These are phyloP conservation scores for Salmo trutta DNA, from an alignment of 2,797 vertebrate genomes.

Conservation along the genomic window DNA sequence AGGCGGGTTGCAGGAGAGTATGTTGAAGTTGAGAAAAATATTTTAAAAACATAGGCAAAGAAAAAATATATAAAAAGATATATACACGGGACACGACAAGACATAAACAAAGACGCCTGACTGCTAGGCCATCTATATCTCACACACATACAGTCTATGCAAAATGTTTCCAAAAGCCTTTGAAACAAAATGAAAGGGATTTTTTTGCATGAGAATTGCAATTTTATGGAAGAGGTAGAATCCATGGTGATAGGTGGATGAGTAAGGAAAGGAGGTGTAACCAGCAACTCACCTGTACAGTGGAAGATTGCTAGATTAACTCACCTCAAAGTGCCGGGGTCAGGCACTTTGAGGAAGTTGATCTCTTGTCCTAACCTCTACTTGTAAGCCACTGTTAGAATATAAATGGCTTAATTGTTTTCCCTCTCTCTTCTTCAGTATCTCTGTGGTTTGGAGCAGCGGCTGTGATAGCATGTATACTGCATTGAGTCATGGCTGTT, in stretches of 20 bases:
- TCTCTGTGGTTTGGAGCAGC: slow-evolving; percentile 24
- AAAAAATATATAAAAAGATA: too few relatives aligned
- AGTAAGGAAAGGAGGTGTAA: slow-evolving; percentile 5
- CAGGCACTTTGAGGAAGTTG: slow-evolving; percentile 32
- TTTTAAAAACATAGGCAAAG: too few relatives aligned
- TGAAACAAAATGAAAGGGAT: not conserved
- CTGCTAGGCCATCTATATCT: too few relatives aligned
- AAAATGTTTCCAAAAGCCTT: not conserved
- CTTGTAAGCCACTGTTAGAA: slow-evolving; percentile 4
- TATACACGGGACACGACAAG: too few relatives aligned
- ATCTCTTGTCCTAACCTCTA: slow-evolving; percentile 26
- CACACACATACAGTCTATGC: not conserved
- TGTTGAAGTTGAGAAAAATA: too few relatives aligned
- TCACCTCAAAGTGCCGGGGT: slow-evolving; percentile 42
- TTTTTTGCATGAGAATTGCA: not conserved
- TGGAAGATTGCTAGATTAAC: slow-evolving; percentile 46
- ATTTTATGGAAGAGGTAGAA: slow-evolving; percentile 1
- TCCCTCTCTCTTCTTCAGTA: slow-evolving; percentile 23
- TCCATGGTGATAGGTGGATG: slow-evolving; percentile 13
- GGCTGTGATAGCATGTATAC: slow-evolving; percentile 29
- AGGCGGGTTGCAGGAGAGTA: too few relatives aligned
- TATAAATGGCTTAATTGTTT: slow-evolving; percentile 22
- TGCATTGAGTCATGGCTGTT: slow-evolving; percentile 44
- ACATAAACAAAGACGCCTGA: too few relatives aligned
- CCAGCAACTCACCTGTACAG: slow-evolving; percentile 21